phyloP scores from a whole-genome alignment of 2,888 invertebrate genomes.

The Melolontha melolontha region DNA sequence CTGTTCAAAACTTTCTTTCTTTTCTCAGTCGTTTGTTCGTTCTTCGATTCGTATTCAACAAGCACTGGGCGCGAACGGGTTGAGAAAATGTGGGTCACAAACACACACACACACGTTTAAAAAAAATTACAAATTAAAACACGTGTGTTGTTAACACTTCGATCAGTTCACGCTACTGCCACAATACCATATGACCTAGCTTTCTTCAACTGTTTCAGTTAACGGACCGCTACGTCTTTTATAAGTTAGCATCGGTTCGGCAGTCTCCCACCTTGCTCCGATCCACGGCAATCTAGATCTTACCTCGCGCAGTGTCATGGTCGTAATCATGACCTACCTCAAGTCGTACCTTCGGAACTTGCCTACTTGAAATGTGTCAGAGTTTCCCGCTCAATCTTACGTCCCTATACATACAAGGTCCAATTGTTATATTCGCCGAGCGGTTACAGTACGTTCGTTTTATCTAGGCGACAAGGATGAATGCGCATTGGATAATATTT shows the following conservation, averaged over 20 bases:
- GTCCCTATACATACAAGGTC: constrained; percentile 11
- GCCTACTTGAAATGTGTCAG: constrained; percentile 8
- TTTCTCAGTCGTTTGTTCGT: neutral
- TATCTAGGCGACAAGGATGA: too few species aligned
- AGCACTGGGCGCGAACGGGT: too few species aligned
- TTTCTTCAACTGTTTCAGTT: constrained; percentile 58
- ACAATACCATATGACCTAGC: constrained; percentile 64
- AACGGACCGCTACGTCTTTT: constrained; percentile 47
- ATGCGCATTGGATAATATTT: too few species aligned
- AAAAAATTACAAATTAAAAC: constrained; percentile 43
- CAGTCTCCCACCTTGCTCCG: constrained; percentile 44
- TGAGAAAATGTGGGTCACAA: constrained; percentile 47
- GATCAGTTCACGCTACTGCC: constrained; percentile 60
- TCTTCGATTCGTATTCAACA: neutral
- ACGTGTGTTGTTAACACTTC: constrained; percentile 48
- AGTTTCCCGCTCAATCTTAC: constrained; percentile 6
- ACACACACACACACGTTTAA: constrained; percentile 41
- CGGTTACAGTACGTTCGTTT: too few species aligned
- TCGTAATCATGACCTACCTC: constrained; percentile 60
- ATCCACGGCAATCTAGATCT: constrained; percentile 29
- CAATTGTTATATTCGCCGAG: neutral
- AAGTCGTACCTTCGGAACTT: constrained; percentile 44
- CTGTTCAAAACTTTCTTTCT: constrained; percentile 3
- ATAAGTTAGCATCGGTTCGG: constrained; percentile 48
- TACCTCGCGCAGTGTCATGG: constrained; percentile 59